These are phyloP conservation scores for Unio pictorum DNA, from an alignment of 2,888 invertebrate species.

Conservation along the genomic window DNA sequence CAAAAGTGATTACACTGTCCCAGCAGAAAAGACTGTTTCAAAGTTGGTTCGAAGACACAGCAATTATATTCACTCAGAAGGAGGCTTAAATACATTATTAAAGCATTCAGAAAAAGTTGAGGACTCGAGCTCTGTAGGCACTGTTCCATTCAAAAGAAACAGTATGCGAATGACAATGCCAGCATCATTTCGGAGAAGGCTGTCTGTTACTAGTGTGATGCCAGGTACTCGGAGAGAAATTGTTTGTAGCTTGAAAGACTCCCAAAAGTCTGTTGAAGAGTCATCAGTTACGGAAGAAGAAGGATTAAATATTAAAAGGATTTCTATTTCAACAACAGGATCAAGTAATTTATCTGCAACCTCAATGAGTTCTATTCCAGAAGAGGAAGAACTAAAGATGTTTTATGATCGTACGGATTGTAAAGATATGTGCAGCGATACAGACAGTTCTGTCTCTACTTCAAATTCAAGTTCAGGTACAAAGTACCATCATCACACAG, in stretches of 20 bases:
- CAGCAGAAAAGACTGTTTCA: slow-evolving; percentile 29
- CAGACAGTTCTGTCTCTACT: slow-evolving; percentile 28
- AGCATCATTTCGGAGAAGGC: slow-evolving; percentile 22
- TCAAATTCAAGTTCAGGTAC: slow-evolving; percentile 29
- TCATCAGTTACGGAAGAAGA: slow-evolving; percentile 29
- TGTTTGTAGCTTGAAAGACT: slow-evolving; percentile 37
- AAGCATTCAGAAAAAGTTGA: slow-evolving; percentile 30
- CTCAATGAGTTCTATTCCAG: slow-evolving; percentile 47
- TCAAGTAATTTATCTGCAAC: slow-evolving; percentile 43
- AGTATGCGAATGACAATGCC: slow-evolving; percentile 40
- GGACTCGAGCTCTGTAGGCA: slow-evolving; percentile 26
- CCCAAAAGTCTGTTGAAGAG: slow-evolving; percentile 39
- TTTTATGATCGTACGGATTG: slow-evolving; percentile 26
- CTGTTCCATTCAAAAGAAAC: slow-evolving; percentile 44
- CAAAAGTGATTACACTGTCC: slow-evolving; percentile 24
- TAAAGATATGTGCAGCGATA: slow-evolving; percentile 31
- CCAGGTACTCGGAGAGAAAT: slow-evolving; percentile 43
- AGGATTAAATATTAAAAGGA: slow-evolving; percentile 37
- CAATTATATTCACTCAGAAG: slow-evolving; percentile 41
- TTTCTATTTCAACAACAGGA: slow-evolving; percentile 46
- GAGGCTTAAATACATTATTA: slow-evolving; percentile 39
- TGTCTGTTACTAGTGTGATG: slow-evolving; percentile 32
- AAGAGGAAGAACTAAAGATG: slow-evolving; percentile 31
- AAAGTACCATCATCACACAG: slow-evolving; percentile 27
- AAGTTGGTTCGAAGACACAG: slow-evolving; percentile 44